These are phyloP conservation scores for Perca fluviatilis DNA, from an alignment of 2,113 vertebrate genomes.

Conservation along the genomic window DNA sequence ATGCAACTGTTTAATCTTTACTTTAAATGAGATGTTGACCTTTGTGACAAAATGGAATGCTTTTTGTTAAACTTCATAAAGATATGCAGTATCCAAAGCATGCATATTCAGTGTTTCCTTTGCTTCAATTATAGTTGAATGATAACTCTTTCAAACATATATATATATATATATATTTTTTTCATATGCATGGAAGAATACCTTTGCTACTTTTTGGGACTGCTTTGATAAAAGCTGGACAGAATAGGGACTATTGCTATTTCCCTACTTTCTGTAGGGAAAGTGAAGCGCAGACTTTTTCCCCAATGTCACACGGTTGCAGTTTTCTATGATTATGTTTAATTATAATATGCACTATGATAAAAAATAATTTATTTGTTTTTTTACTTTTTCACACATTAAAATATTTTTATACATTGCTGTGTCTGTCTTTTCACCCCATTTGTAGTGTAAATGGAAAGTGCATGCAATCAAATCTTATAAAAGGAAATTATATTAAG, in stretches of 20 bases:
- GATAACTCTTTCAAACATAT: conserved; percentile 27
- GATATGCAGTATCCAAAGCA: conserved; percentile 75
- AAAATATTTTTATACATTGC: conserved; percentile 82
- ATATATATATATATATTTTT: conserved; percentile 10
- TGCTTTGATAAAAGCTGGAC: conserved; percentile 24
- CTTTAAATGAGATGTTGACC: conserved; percentile 38
- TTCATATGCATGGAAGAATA: conserved; percentile 60
- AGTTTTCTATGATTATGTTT: conserved; percentile 31
- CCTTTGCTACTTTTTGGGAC: conserved; percentile 23
- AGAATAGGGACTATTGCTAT: conserved; percentile 6
- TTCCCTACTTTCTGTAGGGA: background rate
- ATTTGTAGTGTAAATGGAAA: background rate
- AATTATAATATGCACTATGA: conserved; percentile 59
- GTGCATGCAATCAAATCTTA: background rate
- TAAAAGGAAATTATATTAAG: background rate
- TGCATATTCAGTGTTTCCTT: conserved; percentile 62
- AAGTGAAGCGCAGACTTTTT: conserved; percentile 5
- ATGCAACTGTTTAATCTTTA: conserved; percentile 37
- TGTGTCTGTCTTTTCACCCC: background rate
- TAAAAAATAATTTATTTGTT: conserved; percentile 67
- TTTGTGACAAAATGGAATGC: conserved; percentile 46
- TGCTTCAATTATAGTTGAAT: conserved; percentile 44
- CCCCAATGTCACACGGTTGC: conserved; percentile 22
- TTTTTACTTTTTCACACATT: conserved; percentile 78
- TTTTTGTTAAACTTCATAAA: conserved; percentile 57